phyloP scores from a whole-genome alignment of 2,113 vertebrate species.

The Larimichthys crocea region DNA sequence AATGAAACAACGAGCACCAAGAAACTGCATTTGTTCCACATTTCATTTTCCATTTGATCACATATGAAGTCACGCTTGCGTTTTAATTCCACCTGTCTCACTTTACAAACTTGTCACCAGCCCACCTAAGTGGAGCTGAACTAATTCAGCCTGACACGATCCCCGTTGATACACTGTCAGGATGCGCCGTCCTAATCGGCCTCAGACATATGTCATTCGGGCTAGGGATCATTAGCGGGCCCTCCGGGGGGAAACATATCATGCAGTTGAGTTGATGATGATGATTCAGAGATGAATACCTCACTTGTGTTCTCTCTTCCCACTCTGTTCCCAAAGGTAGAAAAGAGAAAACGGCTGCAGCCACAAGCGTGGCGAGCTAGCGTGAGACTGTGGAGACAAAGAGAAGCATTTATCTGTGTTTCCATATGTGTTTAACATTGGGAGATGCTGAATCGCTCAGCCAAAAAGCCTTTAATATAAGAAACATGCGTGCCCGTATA shows the following conservation, averaged over 20 bases:
- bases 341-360: constrained; percentile 40
- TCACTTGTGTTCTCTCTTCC: constrained; percentile 59
- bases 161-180: constrained; percentile 70
- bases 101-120: constrained; percentile 32
- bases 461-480: constrained; percentile 65
- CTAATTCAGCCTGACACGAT: constrained; percentile 72
- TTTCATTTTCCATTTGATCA: constrained; percentile 26
- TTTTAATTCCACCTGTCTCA: constrained; percentile 54
- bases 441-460: constrained; percentile 54
- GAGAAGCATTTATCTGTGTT: constrained; percentile 66
- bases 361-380: constrained; percentile 54
- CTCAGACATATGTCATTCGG: constrained; percentile 75
- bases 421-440: constrained; percentile 70
- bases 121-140: constrained; percentile 56
- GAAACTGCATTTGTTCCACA: constrained; percentile 9
- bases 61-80: constrained; percentile 8
- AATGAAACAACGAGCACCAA: constrained; percentile 13
- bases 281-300: constrained; percentile 76
- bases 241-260: constrained; percentile 61
- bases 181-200: constrained; percentile 59
- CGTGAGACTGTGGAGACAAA: constrained; percentile 64
- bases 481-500: constrained; percentile 57
- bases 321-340: constrained; percentile 62
- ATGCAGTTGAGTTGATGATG: constrained; percentile 39
- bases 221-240: constrained; percentile 72